phyloP scores from a whole-genome alignment of 2,113 vertebrate species.

The Ceuthmochares aereus region DNA sequence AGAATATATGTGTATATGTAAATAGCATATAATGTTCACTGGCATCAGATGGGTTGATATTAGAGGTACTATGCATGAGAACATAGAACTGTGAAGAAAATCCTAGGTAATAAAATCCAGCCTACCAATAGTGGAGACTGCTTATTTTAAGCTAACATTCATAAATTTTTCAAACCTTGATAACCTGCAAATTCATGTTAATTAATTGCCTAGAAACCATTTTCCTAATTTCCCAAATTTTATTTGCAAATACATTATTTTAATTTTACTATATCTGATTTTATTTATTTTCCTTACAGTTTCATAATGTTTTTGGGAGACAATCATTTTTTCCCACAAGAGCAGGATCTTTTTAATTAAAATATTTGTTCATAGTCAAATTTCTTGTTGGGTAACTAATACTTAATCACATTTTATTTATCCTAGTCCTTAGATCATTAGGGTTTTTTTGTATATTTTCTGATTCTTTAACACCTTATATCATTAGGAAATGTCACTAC shows the following conservation, averaged over 20 bases:
- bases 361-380: neutral
- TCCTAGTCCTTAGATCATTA: neutral
- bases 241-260: neutral
- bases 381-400: neutral
- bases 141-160: neutral
- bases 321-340: neutral
- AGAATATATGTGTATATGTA: neutral
- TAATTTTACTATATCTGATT: neutral
- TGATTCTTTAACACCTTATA: neutral
- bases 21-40: neutral
- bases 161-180: neutral
- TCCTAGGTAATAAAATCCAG: neutral
- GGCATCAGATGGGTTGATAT: neutral
- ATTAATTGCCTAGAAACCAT: neutral
- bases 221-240: neutral
- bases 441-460: neutral
- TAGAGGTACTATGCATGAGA: neutral
- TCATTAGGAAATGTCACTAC: neutral
- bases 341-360: neutral
- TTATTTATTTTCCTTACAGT: neutral
- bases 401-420: neutral
- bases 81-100: neutral
- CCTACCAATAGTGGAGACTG: neutral
- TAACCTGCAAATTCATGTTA: neutral
- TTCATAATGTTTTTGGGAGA: neutral